phyloP scores from a whole-genome alignment of 2,113 vertebrate genomes.

The Heloderma charlesbogerti region DNA sequence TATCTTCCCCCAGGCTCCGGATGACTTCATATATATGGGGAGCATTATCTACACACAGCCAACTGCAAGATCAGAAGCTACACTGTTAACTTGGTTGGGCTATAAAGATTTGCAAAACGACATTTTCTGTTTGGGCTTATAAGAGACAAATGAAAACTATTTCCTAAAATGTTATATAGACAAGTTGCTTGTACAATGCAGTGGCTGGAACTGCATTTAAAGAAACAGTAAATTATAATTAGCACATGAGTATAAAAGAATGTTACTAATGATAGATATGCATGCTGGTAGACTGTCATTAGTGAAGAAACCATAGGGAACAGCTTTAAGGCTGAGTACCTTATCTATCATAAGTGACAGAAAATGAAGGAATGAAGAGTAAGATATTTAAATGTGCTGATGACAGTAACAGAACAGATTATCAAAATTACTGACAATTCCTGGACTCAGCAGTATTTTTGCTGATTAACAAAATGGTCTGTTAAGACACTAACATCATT shows the following conservation, averaged over 20 bases:
- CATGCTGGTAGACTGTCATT: constrained; percentile 41
- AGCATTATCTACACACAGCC: neutral
- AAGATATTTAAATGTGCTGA: constrained; percentile 45
- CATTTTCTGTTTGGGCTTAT: constrained; percentile 28
- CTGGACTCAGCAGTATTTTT: constrained; percentile 60
- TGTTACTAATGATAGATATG: constrained; percentile 35
- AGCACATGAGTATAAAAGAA: constrained; percentile 38
- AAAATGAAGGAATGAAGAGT: constrained; percentile 44
- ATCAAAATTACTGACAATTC: constrained; percentile 33
- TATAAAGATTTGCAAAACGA: constrained; percentile 21
- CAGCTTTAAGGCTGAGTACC: constrained; percentile 34
- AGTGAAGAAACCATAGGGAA: constrained; percentile 23
- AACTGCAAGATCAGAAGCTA: accelerated
- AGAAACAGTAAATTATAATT: constrained; percentile 51
- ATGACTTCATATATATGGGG: neutral
- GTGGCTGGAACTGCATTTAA: constrained; percentile 10
- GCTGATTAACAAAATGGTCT: constrained; percentile 37
- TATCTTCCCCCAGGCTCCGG: neutral
- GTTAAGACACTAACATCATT: constrained; percentile 51
- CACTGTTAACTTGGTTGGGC: constrained; percentile 18
- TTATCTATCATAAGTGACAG: constrained; percentile 42
- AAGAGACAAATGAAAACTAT: constrained; percentile 4
- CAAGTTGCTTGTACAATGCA: constrained; percentile 22
- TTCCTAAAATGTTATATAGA: constrained; percentile 13
- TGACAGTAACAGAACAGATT: constrained; percentile 34